Evolutionary conservation across 2,888 invertebrate genomes (phyloP), one percentile per base, ranked within the genome.

Genomic region (Portevinia maculata): DNA sequence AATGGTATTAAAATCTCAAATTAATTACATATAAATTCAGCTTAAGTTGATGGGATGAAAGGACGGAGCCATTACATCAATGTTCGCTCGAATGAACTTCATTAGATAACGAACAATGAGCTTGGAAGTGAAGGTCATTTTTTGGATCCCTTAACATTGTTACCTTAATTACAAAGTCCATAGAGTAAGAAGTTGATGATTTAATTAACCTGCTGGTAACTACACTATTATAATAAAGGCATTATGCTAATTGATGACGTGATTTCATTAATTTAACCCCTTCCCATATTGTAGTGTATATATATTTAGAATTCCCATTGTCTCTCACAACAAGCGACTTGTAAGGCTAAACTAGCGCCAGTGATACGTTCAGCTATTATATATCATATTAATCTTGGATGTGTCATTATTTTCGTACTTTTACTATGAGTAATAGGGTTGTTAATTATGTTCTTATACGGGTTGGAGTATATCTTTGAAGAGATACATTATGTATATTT

Each of bases 11-110:
- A 46, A 28, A 34, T 46, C 34, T 69, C 17, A 46, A 46, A 37
- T 69, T 53, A 65, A 65, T 65, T 65, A 41, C 52, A 65, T 41
- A 53, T 59, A 59, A 59, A 59, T 59, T 52, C 50, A 19, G 34
- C 50, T 39, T 50, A 17, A 52, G 28, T 64, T 57, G 24, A 9
- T 7, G 46, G 67, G 34, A 46, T 37, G 32, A 48, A 46, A 55
- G 55, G 37, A 46, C n/a, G 1, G 3, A 17, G 34, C 41, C 67
- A 69, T 69, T 67, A 67, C 46, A 67, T 67, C 67, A 67, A 46
- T 34, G 67, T 57, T 55, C 24, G 44, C 46, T n/a, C 13, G 46
- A 34, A 34, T 46, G 44, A 69, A 69, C 28, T 57, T 69, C 32
- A 69, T 46, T 46, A 37, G 48, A 32, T 21, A 44, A 17, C n/a